These are phyloP conservation scores for Drosophila stalkeri DNA, from an alignment of 2,888 invertebrate genomes.

Conservation along the genomic window DNA sequence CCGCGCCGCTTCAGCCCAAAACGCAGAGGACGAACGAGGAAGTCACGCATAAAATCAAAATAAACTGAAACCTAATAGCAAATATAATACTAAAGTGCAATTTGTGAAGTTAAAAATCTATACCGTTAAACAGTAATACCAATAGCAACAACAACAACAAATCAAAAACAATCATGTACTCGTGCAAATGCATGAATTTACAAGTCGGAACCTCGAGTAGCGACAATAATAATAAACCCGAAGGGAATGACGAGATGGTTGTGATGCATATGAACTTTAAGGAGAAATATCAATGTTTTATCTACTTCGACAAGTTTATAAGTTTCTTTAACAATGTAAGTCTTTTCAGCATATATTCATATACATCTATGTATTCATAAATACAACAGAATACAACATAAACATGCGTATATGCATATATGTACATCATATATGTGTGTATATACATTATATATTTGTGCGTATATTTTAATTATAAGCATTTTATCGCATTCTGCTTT, in stretches of 20 bases:
- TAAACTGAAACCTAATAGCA: conserved; percentile 4
- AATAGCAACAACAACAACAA: conserved; percentile 34
- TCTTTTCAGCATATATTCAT: conserved; percentile 15
- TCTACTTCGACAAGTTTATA: conserved; percentile 75
- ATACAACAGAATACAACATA: neutral
- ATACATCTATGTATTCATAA: neutral
- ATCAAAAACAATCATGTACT: conserved; percentile 81
- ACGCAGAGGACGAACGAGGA: conserved; percentile 58
- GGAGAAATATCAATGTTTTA: conserved; percentile 69
- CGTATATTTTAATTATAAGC: conserved; percentile 36
- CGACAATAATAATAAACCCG: conserved; percentile 22
- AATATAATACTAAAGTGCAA: conserved; percentile 41
- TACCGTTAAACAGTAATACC: conserved; percentile 34
- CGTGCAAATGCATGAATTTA: conserved; percentile 91
- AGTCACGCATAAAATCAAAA: conserved; percentile 52
- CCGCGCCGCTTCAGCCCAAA: conserved; percentile 55
- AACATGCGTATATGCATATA: conserved; percentile 6
- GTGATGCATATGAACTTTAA: conserved; percentile 66
- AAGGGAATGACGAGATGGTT: neutral
- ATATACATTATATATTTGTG: conserved; percentile 2
- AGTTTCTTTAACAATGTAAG: conserved; percentile 83
- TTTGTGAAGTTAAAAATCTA: conserved; percentile 37
- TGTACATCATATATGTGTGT: neutral
- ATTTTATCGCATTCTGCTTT: conserved; percentile 51
- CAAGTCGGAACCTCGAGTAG: conserved; percentile 52